Base-by-base conservation (phyloP, 2,113 vertebrate genomes). In the Myrmecophaga tridactyla region DNA sequence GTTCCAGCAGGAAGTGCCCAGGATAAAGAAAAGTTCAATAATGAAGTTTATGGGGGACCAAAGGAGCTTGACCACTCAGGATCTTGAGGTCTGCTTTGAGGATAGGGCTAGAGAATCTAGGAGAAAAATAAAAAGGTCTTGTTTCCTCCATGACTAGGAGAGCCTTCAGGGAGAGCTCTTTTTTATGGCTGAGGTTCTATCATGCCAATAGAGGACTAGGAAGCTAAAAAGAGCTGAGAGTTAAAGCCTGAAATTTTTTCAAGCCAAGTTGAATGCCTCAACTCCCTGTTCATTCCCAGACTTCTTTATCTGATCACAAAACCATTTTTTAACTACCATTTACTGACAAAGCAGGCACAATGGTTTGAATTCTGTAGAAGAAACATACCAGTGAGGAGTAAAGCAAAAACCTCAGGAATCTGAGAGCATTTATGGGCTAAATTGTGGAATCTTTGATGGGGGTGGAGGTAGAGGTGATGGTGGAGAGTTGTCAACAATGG, bases 261-360 rank as follows among this genome's bases (percentile, higher is more conserved):
- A 83, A 69, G 7, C 23, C 76, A 60, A 96, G 67, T 17, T 65
- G 84, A 84, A 80, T 8, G 62, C 48, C 8, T 77, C 36, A 82
- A n/a, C 27, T 90, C 41, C 41, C 43, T 12, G 2, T 53, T 63
- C 72, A 92, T 76, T 53, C 23, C 73, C 51, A 90, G 15, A 94
- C 92, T 94, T 80, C 81, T 87, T 83, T 78, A 63, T 69, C 78
- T 77, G 90, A 51, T 83, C 48, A 94, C 17, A 70, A 83, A 93
- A 80, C 39, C 65, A 23, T 80, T 48, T 53, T 84, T 76, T 89
- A 18, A 75, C 72, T 62, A 65, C 48, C 43, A 72, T 14, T 63
- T 9, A 62, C 34, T 58, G 34, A 53, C 29, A 94, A 95, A 65
- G 53, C 39, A 94, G n/a, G 15, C 17, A 81, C 53, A 58, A 34